These are phyloP conservation scores for Zaprionus lachaisei DNA, from an alignment of 1,140 invertebrate species.

Conservation along the genomic window DNA sequence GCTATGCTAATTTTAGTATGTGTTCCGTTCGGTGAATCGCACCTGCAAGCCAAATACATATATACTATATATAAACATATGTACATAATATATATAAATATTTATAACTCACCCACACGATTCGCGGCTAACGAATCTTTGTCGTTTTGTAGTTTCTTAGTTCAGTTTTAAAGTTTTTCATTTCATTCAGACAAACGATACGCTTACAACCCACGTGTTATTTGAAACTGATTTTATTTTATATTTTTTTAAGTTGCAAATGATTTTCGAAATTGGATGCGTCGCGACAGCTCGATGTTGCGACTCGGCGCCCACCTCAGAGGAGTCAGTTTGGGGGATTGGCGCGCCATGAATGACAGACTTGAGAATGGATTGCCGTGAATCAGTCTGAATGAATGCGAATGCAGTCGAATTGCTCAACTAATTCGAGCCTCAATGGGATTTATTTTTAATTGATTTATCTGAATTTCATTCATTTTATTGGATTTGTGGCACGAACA, in stretches of 20 bases:
- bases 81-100: conserved; percentile 53
- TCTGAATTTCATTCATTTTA: conserved; percentile 49
- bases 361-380: conserved; percentile 64
- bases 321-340: conserved; percentile 52
- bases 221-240: conserved; percentile 32
- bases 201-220: conserved; percentile 53
- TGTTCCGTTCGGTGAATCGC: conserved; percentile 19
- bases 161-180: conserved; percentile 15
- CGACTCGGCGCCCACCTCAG: conserved; percentile 59
- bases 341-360: conserved; percentile 56
- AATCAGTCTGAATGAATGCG: conserved; percentile 51
- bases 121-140: conserved; percentile 39
- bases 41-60: conserved; percentile 52
- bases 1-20: conserved; percentile 48
- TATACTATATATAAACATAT: background rate
- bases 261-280: conserved; percentile 73
- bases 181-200: conserved; percentile 49
- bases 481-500: conserved; percentile 52
- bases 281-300: conserved; percentile 38
- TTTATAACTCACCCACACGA: conserved; percentile 64
- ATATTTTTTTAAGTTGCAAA: conserved; percentile 20
- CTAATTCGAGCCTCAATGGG: conserved; percentile 40
- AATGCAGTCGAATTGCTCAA: background rate
- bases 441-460: conserved; percentile 77
- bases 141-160: conserved; percentile 36